Evolutionary conservation across 2,797 vertebrate genomes (phyloP), one percentile per base, ranked within the genome.

Genomic region (Phrynocephalus forsythii): DNA sequence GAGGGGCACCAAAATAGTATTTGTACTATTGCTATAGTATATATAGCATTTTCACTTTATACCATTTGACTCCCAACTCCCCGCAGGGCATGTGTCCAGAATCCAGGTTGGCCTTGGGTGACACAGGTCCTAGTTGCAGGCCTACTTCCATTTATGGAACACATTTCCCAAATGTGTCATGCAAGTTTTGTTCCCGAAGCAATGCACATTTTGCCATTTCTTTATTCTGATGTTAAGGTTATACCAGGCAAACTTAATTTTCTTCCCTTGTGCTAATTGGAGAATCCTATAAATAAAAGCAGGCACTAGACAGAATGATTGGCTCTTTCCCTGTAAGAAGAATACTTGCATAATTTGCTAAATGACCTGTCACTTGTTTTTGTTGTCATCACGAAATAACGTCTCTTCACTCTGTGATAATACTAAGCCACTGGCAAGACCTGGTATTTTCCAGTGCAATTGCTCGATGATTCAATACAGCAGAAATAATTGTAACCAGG

Each of bases 401-500:
- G 3, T 48, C 86, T 69, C 24, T 88, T 71, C 15, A 52, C 1
- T 9, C 18, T n/a, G 72, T 7, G 52, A 38, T 60, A 28, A 2
- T 63, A 91, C 78, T 26, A 87, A 44, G 75, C 78, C 50, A 87
- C 79, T 52, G 78, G 82, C 48, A 88, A 91, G 6, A 22, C 13
- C 24, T 82, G 79, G 24, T 76, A 84, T 80, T 76, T 87, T 87
- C 15, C 7, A 71, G 7, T 73, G 88, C 15, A 85, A 50, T 30
- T 18, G 22, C 30, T 90, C 85, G 2, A 0, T 66, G 52, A 88
- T 56, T 67, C 48, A 15, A 83, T 90, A 88, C 86, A 48, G 26
- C 52, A 56, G 8, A 87, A 89, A 10, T 22, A 22, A 88, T 87
- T 90, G 16, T 60, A 76, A 87, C 60, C 16, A 91, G n/a, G 86